phyloP scores from a whole-genome alignment of 2,888 invertebrate genomes.

The Apocheima hispidaria region DNA sequence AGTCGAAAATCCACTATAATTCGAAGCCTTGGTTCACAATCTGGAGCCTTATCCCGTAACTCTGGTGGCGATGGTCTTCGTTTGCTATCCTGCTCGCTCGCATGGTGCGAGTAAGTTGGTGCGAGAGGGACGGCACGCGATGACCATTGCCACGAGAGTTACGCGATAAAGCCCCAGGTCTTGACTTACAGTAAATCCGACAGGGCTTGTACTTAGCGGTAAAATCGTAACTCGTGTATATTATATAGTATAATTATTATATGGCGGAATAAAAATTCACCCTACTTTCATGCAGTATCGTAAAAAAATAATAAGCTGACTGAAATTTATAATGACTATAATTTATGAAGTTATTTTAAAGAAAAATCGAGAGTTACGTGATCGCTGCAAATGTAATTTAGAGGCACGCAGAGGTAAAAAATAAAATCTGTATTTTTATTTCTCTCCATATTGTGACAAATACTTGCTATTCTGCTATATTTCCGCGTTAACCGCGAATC shows the following conservation, averaged over 20 bases:
- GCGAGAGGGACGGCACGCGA: too few species aligned
- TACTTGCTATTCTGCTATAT: too few species aligned
- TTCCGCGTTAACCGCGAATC: too few species aligned
- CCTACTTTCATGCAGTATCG: background rate
- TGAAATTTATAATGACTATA: background rate
- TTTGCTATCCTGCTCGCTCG: too few species aligned
- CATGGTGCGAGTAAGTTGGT: too few species aligned
- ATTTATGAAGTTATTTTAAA: background rate
- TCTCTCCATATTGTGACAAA: background rate
- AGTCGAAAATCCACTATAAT: too few species aligned
- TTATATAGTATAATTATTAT: background rate
- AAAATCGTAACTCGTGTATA: background rate
- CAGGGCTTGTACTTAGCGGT: background rate
- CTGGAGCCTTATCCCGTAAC: too few species aligned
- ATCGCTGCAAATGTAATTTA: background rate
- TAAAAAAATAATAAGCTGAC: background rate
- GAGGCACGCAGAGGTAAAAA: background rate
- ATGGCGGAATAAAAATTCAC: constrained; percentile 1
- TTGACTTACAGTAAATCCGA: background rate
- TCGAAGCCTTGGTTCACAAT: too few species aligned
- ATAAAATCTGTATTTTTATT: background rate
- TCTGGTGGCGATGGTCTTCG: too few species aligned
- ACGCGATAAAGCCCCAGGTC: too few species aligned
- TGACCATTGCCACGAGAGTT: too few species aligned
- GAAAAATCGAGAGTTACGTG: background rate